These are phyloP conservation scores for Aleiodes leptofemur DNA, from an alignment of 2,888 invertebrate species.

Conservation along the genomic window DNA sequence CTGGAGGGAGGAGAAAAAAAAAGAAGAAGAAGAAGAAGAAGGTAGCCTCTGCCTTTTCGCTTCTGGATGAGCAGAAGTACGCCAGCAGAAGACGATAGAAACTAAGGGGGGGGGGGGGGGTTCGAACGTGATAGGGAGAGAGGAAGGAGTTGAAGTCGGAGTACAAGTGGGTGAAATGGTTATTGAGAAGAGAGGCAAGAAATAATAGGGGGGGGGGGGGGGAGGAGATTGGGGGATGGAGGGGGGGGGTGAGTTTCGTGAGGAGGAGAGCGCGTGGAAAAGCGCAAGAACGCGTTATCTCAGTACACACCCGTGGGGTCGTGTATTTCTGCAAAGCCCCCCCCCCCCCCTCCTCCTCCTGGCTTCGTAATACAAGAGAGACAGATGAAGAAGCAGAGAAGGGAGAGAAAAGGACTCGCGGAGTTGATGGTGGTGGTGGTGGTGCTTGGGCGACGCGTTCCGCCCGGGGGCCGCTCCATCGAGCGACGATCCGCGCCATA, in stretches of 20 bases:
- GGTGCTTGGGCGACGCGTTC: constrained; percentile 57
- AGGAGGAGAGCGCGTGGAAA: constrained; percentile 50
- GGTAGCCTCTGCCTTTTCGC: constrained; percentile 18
- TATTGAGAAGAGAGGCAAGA: constrained; percentile 50
- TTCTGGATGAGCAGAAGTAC: constrained; percentile 37
- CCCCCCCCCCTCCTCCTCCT: background rate
- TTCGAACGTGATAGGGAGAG: background rate
- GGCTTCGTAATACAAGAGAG: constrained; percentile 23
- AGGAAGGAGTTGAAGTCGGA: constrained; percentile 47
- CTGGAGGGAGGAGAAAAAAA: background rate
- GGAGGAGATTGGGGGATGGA: constrained; percentile 35
- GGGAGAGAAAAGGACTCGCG: constrained; percentile 49
- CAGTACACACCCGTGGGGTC: constrained; percentile 57
- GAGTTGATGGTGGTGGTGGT: constrained; percentile 44
- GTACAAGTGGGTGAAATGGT: constrained; percentile 53
- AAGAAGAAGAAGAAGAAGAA: background rate
- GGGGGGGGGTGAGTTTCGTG: constrained; percentile 47
- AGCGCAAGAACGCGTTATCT: constrained; percentile 60
- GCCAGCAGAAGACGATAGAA: constrained; percentile 4
- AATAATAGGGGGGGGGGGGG: constrained; percentile 46
- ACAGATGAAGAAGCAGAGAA: constrained; percentile 32
- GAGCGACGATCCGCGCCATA: constrained; percentile 73
- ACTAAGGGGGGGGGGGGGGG: constrained; percentile 14
- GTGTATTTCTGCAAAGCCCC: constrained; percentile 50
- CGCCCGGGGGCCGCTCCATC: constrained; percentile 58